Evolutionary conservation across 2,888 invertebrate species (phyloP), one percentile per base, ranked within the genome.

Genomic region (Amorpha juglandis): DNA sequence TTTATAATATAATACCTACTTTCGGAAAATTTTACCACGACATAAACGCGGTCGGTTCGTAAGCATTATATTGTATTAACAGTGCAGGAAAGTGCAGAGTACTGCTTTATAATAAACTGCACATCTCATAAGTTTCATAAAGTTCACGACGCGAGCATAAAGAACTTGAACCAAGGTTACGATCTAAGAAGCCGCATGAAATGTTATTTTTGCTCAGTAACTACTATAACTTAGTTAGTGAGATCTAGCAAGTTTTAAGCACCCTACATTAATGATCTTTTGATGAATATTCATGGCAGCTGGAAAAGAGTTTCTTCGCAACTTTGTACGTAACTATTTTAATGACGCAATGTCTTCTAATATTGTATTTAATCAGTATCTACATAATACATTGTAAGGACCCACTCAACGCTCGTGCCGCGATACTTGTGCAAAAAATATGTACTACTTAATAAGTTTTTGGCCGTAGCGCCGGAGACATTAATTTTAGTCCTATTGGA

Each of bases 261-360:
- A 47, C 62, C n/a, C 16, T 42, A 66, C 64, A 62, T 53, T 66
- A 68, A 66, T 62, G 63, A 53, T 52, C 38, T 48, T 48, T 53
- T 62, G 38, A 68, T 68, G 66, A 68, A 64, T 66, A 68, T 68
- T 66, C 66, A 68, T 62, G 33, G 53, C 27, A 53, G 42, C 47
- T 53, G 63, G 62, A 62, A 62, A 64, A 68, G 63, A 64, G 19
- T 62, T 63, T 55, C 53, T 51, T 33, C 0, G 53, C 21, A 62
- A 63, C 58, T 62, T 62, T 45, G 27, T 62, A 62, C 62, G 8
- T 19, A 64, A 50, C 35, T 55, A 48, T 19, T 47, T 48, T 65
- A 65, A 48, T 64, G 55, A 55, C 8, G 55, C 35, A 16, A 33
- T 35, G 33, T 48, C 55, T n/a, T 55, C 47, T 64, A 33, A 58